Evolutionary conservation across 2,888 invertebrate species (phyloP).

Genomic region (Agrochola circellaris): DNA sequence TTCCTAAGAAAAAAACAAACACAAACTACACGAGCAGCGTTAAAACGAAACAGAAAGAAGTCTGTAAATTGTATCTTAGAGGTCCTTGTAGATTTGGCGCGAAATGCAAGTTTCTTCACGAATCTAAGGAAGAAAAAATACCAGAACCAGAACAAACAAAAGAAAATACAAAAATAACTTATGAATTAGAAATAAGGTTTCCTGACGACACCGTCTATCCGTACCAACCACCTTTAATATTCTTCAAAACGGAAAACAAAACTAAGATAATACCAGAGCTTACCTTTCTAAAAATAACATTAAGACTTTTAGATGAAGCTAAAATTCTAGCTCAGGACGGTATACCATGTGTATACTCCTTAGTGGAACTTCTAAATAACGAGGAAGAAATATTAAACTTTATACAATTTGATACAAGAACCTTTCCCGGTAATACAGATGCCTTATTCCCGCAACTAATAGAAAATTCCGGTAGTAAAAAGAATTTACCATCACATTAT

Average conservation of each 20-base stretch:
- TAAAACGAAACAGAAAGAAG: conserved; percentile 89
- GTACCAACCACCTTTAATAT: conserved; percentile 93
- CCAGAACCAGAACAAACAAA: conserved; percentile 73
- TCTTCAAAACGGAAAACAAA: conserved; percentile 92
- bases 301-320: conserved; percentile 93
- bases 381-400: conserved; percentile 92
- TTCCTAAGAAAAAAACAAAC: conserved; percentile 83
- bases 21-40: conserved; percentile 81
- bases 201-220: conserved; percentile 93
- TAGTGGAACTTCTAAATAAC: conserved; percentile 93
- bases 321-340: conserved; percentile 92
- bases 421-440: conserved; percentile 89
- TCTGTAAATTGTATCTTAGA: conserved; percentile 92
- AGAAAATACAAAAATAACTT: conserved; percentile 86
- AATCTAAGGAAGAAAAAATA: conserved; percentile 83
- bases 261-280: conserved; percentile 91
- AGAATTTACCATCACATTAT: conserved; percentile 91
- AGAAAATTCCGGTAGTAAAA: conserved; percentile 79
- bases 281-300: conserved; percentile 92
- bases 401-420: conserved; percentile 89
- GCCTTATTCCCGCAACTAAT: conserved; percentile 91
- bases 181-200: conserved; percentile 94
- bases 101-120: conserved; percentile 94
- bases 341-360: conserved; percentile 93
- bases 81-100: conserved; percentile 94